Evolutionary conservation across 2,888 invertebrate species (phyloP), one percentile per base, ranked within the genome.

Genomic region (Alcis repandata): DNA sequence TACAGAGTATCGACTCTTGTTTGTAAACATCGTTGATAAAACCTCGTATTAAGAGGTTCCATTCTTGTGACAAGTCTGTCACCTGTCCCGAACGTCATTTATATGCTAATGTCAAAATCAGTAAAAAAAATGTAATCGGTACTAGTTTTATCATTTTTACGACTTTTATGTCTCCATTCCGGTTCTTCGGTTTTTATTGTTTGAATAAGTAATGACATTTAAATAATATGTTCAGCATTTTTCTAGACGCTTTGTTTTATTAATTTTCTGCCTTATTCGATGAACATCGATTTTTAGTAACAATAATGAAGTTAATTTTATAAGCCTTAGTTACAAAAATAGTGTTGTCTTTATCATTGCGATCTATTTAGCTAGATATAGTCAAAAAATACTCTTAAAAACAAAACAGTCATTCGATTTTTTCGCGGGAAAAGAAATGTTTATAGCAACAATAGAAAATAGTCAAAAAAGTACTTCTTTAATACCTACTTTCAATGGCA

Each of bases 11-110:
- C 64, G 49, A 48, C 36, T 54, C 32, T 22, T 64, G 64, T 64
- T 64, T 64, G 59, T 59, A 64, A 64, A 64, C 64, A 59, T 38
- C 38, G 53, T 8, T 19, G 49, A 64, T 59, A 59, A 48, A 41
- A 19, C 8, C 33, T 43, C 20, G 56, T 41, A 64, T 64, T 59
- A 51, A 64, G 54, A 59, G 54, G 59, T 54, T 64, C 48, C 59
- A 64, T 59, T 64, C 64, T 59, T 45, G 15, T 41, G 22, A 51
- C 38, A n/a, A 52, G 38, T 22, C 33, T 49, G 54, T 48, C 32
- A 41, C 61, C 19, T 61, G 38, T 54, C 22, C 15, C 0, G 10
- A 19, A 17, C 13, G 2, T 27, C 33, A 58, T 63, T 58, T 52
- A 22, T 40, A 63, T 63, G 63, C 13, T 45, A 36, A 63, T 57